Conservation (phyloP, 2,797 vertebrate genomes). For the Simalia tracyae region DNA sequence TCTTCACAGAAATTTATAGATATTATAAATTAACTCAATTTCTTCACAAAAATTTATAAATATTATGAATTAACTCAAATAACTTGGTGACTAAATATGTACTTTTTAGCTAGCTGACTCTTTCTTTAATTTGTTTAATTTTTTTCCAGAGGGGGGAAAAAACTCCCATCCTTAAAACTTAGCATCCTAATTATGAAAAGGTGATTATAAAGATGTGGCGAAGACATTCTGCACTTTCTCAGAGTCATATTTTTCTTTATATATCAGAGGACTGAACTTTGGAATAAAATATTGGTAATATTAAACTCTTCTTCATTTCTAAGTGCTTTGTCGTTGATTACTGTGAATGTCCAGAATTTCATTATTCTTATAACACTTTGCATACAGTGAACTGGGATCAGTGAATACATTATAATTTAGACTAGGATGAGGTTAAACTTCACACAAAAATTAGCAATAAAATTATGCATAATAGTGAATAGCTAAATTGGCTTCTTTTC, state of each 20-base stretch:
- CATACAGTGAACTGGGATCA: background rate
- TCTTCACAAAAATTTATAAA: constrained; percentile 50
- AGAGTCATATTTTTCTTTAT: background rate
- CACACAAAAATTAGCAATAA: background rate
- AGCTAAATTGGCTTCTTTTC: background rate
- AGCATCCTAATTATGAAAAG: background rate
- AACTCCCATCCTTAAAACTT: background rate
- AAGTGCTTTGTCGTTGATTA: background rate
- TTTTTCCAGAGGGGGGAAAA: background rate
- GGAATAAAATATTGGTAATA: background rate
- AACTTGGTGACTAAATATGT: background rate
- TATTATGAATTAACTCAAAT: background rate
- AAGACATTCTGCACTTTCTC: background rate
- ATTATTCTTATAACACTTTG: background rate
- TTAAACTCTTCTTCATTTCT: background rate
- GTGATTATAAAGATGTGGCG: background rate
- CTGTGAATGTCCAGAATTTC: no score
- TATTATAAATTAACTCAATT: background rate
- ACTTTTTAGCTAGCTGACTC: background rate
- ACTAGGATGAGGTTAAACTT: background rate
- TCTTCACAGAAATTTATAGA: constrained; percentile 50
- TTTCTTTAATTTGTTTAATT: background rate
- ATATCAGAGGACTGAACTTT: background rate
- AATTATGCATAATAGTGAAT: background rate
- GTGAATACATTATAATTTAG: background rate